Evolutionary conservation across 2,113 vertebrate genomes (phyloP).

Genomic region (Spermophilus dauricus): DNA sequence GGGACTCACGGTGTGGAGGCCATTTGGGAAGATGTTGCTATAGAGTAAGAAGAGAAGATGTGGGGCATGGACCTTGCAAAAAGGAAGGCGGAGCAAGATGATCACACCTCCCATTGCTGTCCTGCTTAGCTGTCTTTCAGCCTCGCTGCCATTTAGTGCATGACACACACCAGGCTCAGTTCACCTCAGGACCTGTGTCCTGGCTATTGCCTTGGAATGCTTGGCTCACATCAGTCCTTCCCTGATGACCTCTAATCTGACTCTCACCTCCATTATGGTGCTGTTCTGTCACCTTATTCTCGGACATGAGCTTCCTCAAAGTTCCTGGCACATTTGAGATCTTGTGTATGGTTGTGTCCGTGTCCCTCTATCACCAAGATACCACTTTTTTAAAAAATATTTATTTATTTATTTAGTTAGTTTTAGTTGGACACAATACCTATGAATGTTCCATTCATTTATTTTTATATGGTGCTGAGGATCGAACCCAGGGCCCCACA

Average conservation of each 20-base stretch:
- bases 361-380: background rate
- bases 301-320: background rate
- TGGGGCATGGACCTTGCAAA: fast-evolving
- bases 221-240: background rate
- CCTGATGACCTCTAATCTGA: background rate
- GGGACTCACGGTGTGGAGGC: background rate
- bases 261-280: fast-evolving
- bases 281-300: background rate
- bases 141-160: background rate
- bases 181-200: background rate
- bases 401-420: too few species aligned
- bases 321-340: background rate
- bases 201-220: background rate
- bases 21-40: background rate
- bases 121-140: background rate
- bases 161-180: too few species aligned
- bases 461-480: too few species aligned
- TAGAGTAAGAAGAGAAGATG: background rate
- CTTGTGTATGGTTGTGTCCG: background rate
- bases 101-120: fast-evolving
- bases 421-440: too few species aligned
- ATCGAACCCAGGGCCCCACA: too few species aligned
- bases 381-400: background rate
- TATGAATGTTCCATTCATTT: too few species aligned
- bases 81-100: background rate